Percentiles rank a stretch among this genome's conserved stretches.
Conservation (phyloP, 2,888 invertebrate species). For the Cephus spinipes region DNA sequence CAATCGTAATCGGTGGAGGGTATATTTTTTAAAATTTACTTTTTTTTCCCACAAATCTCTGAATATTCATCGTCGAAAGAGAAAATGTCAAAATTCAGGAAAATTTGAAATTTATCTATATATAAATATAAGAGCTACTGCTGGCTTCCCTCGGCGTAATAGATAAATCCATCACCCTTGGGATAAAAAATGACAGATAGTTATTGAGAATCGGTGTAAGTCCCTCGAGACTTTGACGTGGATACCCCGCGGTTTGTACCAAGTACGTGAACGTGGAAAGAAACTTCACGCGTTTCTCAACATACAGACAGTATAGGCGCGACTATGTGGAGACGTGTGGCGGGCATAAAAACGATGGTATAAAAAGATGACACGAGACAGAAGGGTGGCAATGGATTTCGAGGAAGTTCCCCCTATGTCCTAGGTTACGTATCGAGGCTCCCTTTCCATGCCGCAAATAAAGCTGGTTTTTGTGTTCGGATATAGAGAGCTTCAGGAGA, state of each 20-base stretch:
- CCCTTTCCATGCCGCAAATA: slow-evolving; percentile 31
- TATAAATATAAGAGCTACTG: background rate
- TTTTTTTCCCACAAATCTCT: background rate
- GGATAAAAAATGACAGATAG: background rate
- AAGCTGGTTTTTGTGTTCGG: slow-evolving; percentile 62
- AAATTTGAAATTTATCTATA: background rate
- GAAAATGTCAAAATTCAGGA: background rate
- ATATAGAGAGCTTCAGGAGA: slow-evolving; percentile 49
- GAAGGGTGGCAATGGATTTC: background rate
- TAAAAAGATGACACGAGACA: slow-evolving; percentile 1
- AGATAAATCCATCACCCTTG: background rate
- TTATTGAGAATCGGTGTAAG: background rate
- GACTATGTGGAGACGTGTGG: background rate
- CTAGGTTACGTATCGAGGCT: background rate
- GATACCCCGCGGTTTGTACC: background rate
- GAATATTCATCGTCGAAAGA: background rate
- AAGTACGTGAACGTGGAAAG: background rate
- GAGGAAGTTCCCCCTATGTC: background rate
- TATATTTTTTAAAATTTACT: background rate
- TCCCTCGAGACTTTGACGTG: background rate
- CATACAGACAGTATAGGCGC: background rate
- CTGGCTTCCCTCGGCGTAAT: background rate
- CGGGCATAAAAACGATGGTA: background rate
- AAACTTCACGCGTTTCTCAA: background rate
- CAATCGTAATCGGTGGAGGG: background rate